These are phyloP conservation scores for Zophobas morio DNA, from an alignment of 1,140 invertebrate genomes.

Conservation along the genomic window DNA sequence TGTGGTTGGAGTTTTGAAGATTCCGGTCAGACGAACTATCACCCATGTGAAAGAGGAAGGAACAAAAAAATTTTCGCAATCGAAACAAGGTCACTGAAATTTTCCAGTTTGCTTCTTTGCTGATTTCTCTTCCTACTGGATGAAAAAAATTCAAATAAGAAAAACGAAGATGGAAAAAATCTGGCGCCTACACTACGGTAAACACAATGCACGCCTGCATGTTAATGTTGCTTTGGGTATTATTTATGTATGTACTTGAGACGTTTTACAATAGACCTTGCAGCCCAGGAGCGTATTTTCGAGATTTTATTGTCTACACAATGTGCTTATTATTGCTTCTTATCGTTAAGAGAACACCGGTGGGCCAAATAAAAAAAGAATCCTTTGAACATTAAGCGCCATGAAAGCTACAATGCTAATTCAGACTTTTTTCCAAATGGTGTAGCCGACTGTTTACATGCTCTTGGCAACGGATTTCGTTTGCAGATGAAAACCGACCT, in stretches of 20 bases:
- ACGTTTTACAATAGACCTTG: conserved; percentile 5
- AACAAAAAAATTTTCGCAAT: not conserved
- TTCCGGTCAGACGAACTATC: not conserved
- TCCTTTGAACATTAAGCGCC: not conserved
- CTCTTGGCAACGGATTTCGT: conserved; percentile 7
- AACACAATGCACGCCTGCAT: not conserved
- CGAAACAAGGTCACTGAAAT: conserved; percentile 8
- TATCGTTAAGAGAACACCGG: not conserved
- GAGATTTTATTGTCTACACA: conserved; percentile 17
- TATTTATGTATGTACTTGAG: conserved; percentile 13
- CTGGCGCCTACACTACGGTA: conserved; percentile 1
- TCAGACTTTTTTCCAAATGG: not conserved
- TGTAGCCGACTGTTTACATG: not conserved
- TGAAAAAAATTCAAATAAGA: not conserved
- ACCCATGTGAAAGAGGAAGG: conserved; percentile 14
- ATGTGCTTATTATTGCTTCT: conserved; percentile 20
- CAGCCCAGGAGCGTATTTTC: conserved; percentile 4
- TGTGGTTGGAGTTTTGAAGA: not conserved
- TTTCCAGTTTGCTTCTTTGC: conserved; percentile 1
- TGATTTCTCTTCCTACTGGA: conserved; percentile 11
- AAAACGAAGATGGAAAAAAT: conserved; percentile 3
- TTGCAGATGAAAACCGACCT: conserved; percentile 1
- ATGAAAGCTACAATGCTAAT: not conserved
- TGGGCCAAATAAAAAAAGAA: conserved; percentile 1
- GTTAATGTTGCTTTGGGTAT: not conserved